Conservation (phyloP, 2,113 vertebrate species). For the Gavia stellata region DNA sequence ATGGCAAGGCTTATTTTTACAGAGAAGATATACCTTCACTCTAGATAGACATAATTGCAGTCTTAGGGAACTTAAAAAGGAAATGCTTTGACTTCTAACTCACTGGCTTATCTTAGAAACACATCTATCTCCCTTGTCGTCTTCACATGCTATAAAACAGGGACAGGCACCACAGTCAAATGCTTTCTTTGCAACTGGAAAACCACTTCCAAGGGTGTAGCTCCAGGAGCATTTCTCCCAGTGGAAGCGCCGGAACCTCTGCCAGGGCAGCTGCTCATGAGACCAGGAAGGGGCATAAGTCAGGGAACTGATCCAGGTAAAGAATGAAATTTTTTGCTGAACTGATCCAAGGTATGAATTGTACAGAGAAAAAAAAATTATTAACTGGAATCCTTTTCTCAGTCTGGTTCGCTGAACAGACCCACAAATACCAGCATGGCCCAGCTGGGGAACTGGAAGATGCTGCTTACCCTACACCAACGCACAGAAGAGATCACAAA, state of each 20-base stretch:
- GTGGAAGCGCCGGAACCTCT: background rate
- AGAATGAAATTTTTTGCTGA: background rate
- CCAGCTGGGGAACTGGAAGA: background rate
- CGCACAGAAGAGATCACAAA: background rate
- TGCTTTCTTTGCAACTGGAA: background rate
- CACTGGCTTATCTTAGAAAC: constrained; percentile 12
- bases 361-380: background rate
- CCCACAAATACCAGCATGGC: background rate
- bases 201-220: background rate
- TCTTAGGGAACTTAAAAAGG: background rate
- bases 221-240: background rate
- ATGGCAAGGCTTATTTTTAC: background rate
- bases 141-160: constrained; percentile 31
- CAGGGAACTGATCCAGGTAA: background rate
- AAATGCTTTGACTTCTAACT: constrained; percentile 12
- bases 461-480: background rate
- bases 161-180: background rate
- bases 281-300: background rate
- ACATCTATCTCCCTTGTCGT: background rate
- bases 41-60: background rate
- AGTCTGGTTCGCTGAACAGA: background rate
- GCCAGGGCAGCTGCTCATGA: background rate
- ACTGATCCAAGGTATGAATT: background rate
- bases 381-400: background rate
- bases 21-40: background rate